Evolutionary conservation across 64 coral and sea anemone genomes (phyloP).

Genomic region (Astreopora myriophthalma): DNA sequence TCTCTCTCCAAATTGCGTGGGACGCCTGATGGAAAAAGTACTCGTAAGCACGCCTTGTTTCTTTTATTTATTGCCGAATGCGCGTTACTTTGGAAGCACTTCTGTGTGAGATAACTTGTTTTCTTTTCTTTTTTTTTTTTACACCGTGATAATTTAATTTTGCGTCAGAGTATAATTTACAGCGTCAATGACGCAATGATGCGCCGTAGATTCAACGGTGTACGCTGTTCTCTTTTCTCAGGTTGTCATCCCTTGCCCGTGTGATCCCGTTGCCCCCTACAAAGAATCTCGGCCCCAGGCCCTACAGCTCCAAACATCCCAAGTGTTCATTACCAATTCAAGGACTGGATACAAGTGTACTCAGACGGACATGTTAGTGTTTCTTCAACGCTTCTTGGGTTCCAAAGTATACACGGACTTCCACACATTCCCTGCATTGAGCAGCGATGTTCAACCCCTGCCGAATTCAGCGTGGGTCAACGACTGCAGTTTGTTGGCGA

Average conservation of each 20-base stretch:
- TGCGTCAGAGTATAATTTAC: no score
- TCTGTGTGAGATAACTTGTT: no score
- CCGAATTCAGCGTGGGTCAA: slow-evolving; percentile 90
- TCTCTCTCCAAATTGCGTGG: no score
- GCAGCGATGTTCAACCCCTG: slow-evolving; percentile 69
- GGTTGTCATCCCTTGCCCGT: slow-evolving; percentile 85
- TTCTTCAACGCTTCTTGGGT: slow-evolving; percentile 67
- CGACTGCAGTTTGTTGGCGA: slow-evolving; percentile 75
- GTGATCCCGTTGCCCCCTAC: slow-evolving; percentile 71
- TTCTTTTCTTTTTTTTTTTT: no score
- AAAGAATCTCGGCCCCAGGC: slow-evolving; percentile 90
- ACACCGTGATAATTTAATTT: no score
- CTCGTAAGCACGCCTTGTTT: no score
- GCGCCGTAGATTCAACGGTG: no score
- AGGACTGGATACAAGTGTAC: slow-evolving; percentile 80
- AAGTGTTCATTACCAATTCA: slow-evolving; percentile 86
- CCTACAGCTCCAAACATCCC: slow-evolving; percentile 89
- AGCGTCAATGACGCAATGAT: no score
- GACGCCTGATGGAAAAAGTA: no score
- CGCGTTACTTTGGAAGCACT: no score
- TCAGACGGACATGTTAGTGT: slow-evolving; percentile 92
- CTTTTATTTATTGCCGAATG: no score
- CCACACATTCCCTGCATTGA: slow-evolving; percentile 63
- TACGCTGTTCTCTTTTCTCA: slow-evolving; percentile 19
- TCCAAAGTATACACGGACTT: slow-evolving; percentile 68